A percentile compares a stretch with the other conserved stretches of the same genome.
These are phyloP conservation scores for Strigops habroptila DNA, from an alignment of 2,113 vertebrate species.

Conservation along the genomic window DNA sequence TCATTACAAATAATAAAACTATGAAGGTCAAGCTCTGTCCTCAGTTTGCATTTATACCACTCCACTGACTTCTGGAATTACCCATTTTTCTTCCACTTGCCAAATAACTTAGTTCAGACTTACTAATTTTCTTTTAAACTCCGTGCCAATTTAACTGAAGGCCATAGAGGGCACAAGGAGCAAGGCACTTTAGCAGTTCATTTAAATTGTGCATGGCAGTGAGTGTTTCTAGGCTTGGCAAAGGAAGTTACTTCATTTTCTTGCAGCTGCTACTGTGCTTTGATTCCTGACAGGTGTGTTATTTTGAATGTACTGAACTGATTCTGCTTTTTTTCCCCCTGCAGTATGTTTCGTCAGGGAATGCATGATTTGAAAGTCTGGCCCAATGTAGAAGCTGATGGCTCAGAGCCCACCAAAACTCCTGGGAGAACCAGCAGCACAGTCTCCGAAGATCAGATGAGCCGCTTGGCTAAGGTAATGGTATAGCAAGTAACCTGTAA, in stretches of 20 bases:
- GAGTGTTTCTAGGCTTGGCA: background rate
- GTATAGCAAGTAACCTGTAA: background rate
- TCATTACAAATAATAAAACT: background rate
- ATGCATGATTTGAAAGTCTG: conserved; percentile 99
- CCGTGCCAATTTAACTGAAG: background rate
- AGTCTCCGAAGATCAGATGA: conserved; percentile 95
- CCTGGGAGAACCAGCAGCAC: conserved; percentile 94
- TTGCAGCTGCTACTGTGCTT: background rate
- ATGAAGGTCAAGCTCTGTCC: background rate
- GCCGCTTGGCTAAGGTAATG: conserved; percentile 93
- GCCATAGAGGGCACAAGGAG: background rate
- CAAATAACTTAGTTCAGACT: background rate
- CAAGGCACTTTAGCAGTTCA: background rate
- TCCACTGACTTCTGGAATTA: background rate
- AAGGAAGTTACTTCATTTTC: background rate
- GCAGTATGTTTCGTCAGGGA: conserved; percentile 96
- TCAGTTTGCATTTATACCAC: background rate
- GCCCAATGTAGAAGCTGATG: conserved; percentile 95
- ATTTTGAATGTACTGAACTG: background rate
- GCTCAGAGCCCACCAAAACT: conserved; percentile 89
- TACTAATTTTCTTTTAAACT: background rate
- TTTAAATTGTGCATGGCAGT: background rate
- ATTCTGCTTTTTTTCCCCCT: background rate
- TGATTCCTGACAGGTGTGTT: background rate
- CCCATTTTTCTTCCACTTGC: background rate